phyloP scores from a whole-genome alignment of 2,797 vertebrate species.

The Psittacula derbiana region DNA sequence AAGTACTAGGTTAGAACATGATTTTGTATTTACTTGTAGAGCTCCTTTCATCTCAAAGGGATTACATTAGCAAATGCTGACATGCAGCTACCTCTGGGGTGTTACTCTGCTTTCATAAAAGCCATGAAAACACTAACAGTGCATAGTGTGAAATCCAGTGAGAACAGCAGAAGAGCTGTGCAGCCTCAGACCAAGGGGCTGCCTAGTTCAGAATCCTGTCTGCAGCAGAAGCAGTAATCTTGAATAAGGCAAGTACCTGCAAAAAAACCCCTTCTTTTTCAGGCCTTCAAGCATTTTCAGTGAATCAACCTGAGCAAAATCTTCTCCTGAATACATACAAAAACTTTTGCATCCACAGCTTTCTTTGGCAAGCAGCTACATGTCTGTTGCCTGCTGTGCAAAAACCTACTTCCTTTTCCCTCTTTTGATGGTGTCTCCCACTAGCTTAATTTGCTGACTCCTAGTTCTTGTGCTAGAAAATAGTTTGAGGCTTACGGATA shows the following conservation, averaged over 20 bases:
- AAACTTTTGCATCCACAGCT: not conserved
- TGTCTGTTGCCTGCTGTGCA: not conserved
- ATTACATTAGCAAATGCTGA: conserved; percentile 34
- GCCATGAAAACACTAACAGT: not conserved
- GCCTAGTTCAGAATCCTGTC: not conserved
- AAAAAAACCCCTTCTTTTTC: not conserved
- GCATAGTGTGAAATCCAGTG: accelerated
- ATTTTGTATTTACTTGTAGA: not conserved
- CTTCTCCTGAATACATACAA: not conserved
- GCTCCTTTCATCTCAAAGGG: not conserved
- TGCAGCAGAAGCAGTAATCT: not conserved
- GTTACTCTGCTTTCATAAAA: not conserved
- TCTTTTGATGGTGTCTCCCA: not conserved
- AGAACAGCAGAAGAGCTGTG: not conserved
- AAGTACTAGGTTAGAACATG: not conserved
- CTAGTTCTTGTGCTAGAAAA: not conserved
- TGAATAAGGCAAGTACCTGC: not conserved
- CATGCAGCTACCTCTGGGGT: not conserved
- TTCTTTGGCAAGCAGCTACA: not conserved
- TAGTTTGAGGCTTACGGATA: not conserved
- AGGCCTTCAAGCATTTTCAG: not conserved
- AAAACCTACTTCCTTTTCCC: conserved; percentile 4
- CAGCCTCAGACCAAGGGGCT: not conserved
- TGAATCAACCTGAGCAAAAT: not conserved
- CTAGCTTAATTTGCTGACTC: not conserved